phyloP scores from a whole-genome alignment of 2,888 invertebrate species.

The Syrista parreyssii region DNA sequence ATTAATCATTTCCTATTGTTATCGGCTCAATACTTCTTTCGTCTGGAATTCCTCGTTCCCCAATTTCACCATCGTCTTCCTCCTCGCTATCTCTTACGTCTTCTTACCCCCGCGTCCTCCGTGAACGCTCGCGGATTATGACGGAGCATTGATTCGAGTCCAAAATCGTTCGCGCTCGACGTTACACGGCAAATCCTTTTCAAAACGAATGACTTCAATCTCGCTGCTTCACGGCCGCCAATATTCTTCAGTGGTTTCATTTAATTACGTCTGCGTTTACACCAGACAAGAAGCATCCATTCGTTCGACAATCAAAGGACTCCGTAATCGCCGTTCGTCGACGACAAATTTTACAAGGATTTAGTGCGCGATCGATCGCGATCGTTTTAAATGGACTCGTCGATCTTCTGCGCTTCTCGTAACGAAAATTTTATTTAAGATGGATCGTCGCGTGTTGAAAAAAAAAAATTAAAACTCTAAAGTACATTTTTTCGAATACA shows the following conservation, averaged over 20 bases:
- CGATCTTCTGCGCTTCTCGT: background rate
- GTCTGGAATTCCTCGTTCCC: background rate
- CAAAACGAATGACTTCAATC: background rate
- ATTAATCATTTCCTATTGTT: background rate
- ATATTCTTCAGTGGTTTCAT: background rate
- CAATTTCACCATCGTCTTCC: background rate
- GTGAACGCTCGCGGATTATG: background rate
- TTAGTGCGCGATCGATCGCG: background rate
- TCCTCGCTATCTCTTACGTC: background rate
- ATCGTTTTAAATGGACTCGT: background rate
- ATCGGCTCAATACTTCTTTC: background rate
- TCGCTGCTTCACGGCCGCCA: background rate
- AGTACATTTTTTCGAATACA: too few relatives aligned
- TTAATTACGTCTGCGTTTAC: background rate
- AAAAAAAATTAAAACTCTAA: too few relatives aligned
- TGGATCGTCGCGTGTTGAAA: too few relatives aligned
- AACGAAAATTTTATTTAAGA: background rate
- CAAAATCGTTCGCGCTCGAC: background rate
- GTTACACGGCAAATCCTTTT: background rate
- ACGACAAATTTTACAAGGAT: background rate
- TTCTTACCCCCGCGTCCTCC: background rate
- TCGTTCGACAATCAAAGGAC: background rate
- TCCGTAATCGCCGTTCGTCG: background rate
- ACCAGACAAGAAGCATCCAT: background rate
- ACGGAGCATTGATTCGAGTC: too few relatives aligned